A percentile compares a stretch with the other conserved stretches of the same genome.
These are phyloP conservation scores for Alauda arvensis DNA, from an alignment of 2,797 vertebrate genomes.

Conservation along the genomic window DNA sequence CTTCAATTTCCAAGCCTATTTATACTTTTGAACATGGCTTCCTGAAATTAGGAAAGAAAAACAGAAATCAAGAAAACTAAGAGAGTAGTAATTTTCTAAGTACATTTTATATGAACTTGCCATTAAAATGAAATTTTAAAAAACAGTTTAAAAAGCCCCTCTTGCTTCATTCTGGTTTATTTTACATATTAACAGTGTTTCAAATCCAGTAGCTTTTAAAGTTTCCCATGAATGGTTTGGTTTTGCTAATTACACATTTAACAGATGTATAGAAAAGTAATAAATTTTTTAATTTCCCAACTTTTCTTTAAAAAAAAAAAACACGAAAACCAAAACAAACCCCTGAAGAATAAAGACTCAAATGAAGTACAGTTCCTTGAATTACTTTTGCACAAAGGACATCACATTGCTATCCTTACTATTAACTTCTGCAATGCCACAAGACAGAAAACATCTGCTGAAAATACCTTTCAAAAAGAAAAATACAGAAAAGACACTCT, in stretches of 20 bases:
- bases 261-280: background rate
- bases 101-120: background rate
- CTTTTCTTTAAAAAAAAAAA: background rate
- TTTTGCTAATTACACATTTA: background rate
- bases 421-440: background rate
- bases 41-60: background rate
- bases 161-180: background rate
- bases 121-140: background rate
- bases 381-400: background rate
- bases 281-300: background rate
- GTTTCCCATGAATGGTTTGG: background rate
- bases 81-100: background rate
- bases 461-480: background rate
- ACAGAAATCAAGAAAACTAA: background rate
- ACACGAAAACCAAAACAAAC: background rate
- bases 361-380: background rate
- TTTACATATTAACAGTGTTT: background rate
- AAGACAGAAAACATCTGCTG: background rate
- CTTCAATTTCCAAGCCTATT: background rate
- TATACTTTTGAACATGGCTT: background rate
- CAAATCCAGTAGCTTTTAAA: background rate
- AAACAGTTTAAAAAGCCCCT: accelerated
- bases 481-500: background rate
- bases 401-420: background rate
- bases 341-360: background rate